These are phyloP conservation scores for Columba janthina DNA, from an alignment of 2,113 vertebrate species.

Conservation along the genomic window DNA sequence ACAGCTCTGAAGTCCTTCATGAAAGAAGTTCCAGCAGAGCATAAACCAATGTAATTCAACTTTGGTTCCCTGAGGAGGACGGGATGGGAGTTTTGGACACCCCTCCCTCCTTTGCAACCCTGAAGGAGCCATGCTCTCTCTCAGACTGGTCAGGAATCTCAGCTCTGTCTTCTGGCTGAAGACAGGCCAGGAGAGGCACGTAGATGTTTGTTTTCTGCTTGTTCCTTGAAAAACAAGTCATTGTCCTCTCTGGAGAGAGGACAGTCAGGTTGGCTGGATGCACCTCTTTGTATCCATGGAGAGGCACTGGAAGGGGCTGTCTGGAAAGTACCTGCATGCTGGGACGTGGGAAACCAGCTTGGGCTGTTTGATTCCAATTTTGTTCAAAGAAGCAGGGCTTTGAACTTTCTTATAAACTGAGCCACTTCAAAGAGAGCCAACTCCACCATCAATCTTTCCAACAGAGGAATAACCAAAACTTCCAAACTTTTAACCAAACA, in stretches of 20 bases:
- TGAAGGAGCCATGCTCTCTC: not conserved
- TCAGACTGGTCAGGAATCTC: not conserved
- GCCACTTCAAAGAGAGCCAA: not conserved
- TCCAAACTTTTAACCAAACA: not conserved
- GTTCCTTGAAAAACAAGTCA: not conserved
- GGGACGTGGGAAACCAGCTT: not conserved
- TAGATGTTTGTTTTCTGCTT: not conserved
- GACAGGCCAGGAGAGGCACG: not conserved
- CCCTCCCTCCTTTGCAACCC: not conserved
- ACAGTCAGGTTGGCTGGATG: rapidly evolving
- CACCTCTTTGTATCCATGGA: not conserved
- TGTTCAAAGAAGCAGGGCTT: not conserved
- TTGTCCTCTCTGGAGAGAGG: not conserved
- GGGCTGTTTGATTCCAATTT: not conserved
- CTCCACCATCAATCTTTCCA: not conserved
- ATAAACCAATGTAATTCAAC: not conserved
- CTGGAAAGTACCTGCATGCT: not conserved
- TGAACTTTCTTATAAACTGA: not conserved
- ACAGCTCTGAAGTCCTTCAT: not conserved
- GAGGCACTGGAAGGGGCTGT: not conserved
- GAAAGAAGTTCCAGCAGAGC: not conserved
- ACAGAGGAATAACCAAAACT: not conserved
- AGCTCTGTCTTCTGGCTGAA: not conserved
- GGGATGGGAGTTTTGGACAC: not conserved
- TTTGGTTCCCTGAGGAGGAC: not conserved